A percentile compares a stretch with the other conserved stretches of the same genome.
Conservation (phyloP, 2,797 vertebrate genomes). For the Caiman crocodilus region DNA sequence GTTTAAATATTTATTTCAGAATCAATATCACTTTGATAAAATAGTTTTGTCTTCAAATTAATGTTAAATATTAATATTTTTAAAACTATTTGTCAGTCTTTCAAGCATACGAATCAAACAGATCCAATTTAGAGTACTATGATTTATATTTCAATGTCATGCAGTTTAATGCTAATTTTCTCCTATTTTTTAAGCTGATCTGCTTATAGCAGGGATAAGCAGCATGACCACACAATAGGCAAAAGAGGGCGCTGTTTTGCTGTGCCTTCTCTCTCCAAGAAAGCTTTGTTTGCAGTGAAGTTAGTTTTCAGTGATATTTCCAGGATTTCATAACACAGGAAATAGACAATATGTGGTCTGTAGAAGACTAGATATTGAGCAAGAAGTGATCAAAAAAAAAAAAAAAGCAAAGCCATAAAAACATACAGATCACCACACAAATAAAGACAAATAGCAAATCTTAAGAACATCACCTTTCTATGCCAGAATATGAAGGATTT, state of each 20-base stretch:
- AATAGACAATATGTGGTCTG: constrained; percentile 70
- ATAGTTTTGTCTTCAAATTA: neutral
- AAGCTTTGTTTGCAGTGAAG: neutral
- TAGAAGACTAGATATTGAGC: constrained; percentile 77
- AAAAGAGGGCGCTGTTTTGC: constrained; percentile 83
- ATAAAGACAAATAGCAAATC: neutral
- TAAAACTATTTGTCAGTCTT: neutral
- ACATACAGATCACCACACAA: constrained; percentile 33
- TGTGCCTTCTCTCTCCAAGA: constrained; percentile 35
- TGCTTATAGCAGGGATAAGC: accelerated
- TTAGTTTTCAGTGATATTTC: constrained; percentile 52
- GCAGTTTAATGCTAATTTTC: neutral
- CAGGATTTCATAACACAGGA: constrained; percentile 84
- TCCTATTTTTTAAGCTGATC: neutral
- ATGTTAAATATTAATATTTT: neutral
- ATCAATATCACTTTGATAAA: constrained; percentile 22
- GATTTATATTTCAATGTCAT: neutral
- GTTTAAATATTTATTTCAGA: constrained; percentile 46
- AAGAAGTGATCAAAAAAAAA: constrained; percentile 23
- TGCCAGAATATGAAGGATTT: neutral
- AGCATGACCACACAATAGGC: constrained; percentile 35
- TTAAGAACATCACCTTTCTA: neutral
- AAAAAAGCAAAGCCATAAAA: neutral
- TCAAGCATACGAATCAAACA: neutral
- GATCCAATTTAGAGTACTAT: constrained; percentile 36